A percentile compares a stretch with the other conserved stretches of the same genome.
phyloP scores from a whole-genome alignment of 2,888 invertebrate species.

The Tachina fera region DNA sequence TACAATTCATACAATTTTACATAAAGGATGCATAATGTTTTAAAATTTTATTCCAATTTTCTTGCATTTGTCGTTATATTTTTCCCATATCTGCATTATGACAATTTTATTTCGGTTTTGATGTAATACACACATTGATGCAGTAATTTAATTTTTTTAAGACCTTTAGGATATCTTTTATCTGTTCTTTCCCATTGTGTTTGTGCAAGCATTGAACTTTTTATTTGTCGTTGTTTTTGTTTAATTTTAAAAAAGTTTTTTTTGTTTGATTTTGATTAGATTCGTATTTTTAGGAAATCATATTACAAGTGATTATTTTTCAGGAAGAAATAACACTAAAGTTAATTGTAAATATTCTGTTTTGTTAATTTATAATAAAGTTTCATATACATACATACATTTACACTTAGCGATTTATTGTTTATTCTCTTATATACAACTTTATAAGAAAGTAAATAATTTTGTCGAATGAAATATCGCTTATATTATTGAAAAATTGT shows the following conservation, averaged over 20 bases:
- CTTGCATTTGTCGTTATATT: background rate
- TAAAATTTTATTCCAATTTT: background rate
- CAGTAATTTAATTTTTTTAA: background rate
- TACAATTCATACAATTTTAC: background rate
- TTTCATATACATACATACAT: background rate
- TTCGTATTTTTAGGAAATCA: background rate
- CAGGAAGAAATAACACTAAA: no score
- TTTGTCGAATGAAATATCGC: constrained; percentile 10
- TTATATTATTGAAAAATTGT: constrained; percentile 49
- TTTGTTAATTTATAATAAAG: background rate
- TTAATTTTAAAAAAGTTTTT: background rate
- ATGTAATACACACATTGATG: background rate
- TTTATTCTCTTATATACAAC: constrained; percentile 20
- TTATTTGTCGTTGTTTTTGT: background rate
- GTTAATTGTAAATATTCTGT: no score
- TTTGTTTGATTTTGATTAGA: background rate
- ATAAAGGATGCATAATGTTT: no score
- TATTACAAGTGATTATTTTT: no score
- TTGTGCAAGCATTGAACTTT: constrained; percentile 16
- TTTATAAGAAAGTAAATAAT: constrained; percentile 33
- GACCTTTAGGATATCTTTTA: constrained; percentile 31
- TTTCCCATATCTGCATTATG: constrained; percentile 13
- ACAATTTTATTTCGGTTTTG: background rate
- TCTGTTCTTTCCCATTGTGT: constrained; percentile 1
- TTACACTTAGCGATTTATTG: constrained; percentile 47